A percentile compares a stretch with the other conserved stretches of the same genome.
phyloP scores from a whole-genome alignment of 2,888 invertebrate species.

The Latrodectus elegans region DNA sequence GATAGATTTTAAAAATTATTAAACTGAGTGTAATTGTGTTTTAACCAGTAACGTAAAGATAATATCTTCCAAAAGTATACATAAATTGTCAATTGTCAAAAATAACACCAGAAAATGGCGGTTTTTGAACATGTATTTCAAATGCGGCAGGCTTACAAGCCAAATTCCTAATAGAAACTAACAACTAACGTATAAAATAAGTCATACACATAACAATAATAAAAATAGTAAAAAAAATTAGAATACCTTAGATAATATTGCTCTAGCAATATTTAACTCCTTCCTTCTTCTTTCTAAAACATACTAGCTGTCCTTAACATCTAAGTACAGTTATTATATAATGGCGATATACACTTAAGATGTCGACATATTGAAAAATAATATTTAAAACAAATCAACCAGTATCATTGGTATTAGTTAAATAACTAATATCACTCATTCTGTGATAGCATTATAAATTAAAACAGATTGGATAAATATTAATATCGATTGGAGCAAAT shows the following conservation, averaged over 20 bases:
- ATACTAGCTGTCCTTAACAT: constrained; percentile 54
- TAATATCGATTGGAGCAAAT: constrained; percentile 59
- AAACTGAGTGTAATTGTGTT: too few relatives aligned
- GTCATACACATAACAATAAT: background rate
- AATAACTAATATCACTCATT: constrained; percentile 77
- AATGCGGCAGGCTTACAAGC: constrained; percentile 21
- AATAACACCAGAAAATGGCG: constrained; percentile 63
- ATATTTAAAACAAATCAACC: constrained; percentile 76
- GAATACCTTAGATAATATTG: too few relatives aligned
- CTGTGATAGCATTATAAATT: constrained; percentile 78
- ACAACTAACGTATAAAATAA: background rate
- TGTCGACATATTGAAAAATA: constrained; percentile 72
- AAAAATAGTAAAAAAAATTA: too few relatives aligned
- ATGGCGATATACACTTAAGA: constrained; percentile 29
- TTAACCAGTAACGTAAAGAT: too few relatives aligned
- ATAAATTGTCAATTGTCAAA: too few relatives aligned
- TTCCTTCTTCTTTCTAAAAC: background rate
- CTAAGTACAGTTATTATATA: constrained; percentile 31
- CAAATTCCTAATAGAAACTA: constrained; percentile 27
- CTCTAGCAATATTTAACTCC: too few relatives aligned
- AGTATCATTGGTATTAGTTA: constrained; percentile 76
- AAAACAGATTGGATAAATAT: constrained; percentile 76
- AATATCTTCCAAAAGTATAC: too few relatives aligned
- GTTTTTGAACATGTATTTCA: constrained; percentile 36
- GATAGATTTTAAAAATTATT: too few relatives aligned